Evolutionary conservation across 2,888 invertebrate genomes (phyloP), one percentile per base, ranked within the genome.

Genomic region (Blera fallax): DNA sequence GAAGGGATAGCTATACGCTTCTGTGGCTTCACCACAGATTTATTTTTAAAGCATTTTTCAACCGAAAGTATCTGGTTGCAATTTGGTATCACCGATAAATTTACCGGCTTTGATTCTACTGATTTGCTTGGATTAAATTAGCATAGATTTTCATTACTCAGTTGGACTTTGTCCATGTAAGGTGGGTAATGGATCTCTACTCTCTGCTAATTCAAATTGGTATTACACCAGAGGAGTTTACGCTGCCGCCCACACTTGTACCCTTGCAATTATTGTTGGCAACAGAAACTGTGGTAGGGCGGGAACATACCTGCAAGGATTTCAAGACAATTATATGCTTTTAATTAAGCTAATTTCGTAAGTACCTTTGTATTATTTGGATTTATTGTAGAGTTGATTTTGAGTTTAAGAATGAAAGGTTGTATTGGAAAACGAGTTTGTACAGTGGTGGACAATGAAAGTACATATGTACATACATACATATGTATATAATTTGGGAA

Each of bases 341-440:
- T 77, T 69, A 60, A 77, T 69, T 70, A 78, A 70, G 77, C 34
- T 34, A 78, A 78, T 78, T 65, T 24, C 7, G 32, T 45, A 10
- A 29, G 16, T 16, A n/a, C n/a, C n/a, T n/a, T n/a, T n/a, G n/a
- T 29, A 48, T 37, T 16, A 52, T 52, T 34, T 3, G 21, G 29
- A 29, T 64, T 37, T 73, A 14, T 40, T 73, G 34, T 29, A 62
- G 21, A 14, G 14, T 29, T 21, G 7, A 11, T 10, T 29, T 43
- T 43, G 37, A n/a, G 14, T 29, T 11, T 32, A n/a, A 1, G 16
- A 1, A 14, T 43, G 14, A 43, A 43, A 14, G 16, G n/a, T 52
- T 1, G 2, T 52, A 8, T 24, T 24, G n/a, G n/a, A n/a, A n/a
- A n/a, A n/a, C n/a, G n/a, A n/a, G n/a, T n/a, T n/a, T n/a, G n/a